Base-by-base conservation (phyloP, 1,140 invertebrate species). In the Bombus turneri region DNA sequence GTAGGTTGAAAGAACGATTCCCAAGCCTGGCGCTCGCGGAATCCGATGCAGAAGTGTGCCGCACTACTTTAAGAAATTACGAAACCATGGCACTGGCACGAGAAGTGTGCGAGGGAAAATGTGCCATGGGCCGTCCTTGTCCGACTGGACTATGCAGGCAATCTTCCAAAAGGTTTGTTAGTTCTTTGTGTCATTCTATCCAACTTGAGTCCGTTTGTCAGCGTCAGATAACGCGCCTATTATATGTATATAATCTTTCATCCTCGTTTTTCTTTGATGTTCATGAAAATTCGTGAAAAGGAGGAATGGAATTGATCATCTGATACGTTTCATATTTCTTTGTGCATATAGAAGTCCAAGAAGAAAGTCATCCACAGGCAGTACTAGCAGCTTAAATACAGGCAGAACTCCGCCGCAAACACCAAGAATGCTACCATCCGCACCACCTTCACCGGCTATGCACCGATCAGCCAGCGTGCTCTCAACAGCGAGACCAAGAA, bases 31-130 rank as follows among this genome's bases (percentile, higher is more conserved):
- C 97, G 4, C 95, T 98, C 66, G 95, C 96, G 9, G 96, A 97
- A 87, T 96, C 96, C 66, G 98, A 99, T 93, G 96, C 97, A 69
- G 96, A 97, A 53, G 96, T 97, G 81, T 98, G 98, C 87, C 96
- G 96, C 18, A 93, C 96, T 8, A 97, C 98, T 92, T 95, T 99
- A 39, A 96, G 97, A 88, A 97, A 97, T 83, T 99, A 98, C 93
- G 97, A 98, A 92, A 97, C 97, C 75, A 96, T 98, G 90, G 95
- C 98, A 12, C 96, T 96, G 81, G 96, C 97, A 43, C 95, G 96
- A 57, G 97, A 98, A 89, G 97, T 98, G 86, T 98, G 98, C 94
- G 98, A 98, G 93, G 98, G 98, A 57, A 97, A 97, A 92, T 98
- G 98, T 93, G 96, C 97, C 12, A 96, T 98, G 95, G 97, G 97